Percentiles rank a stretch among this genome's conserved stretches.
Evolutionary conservation across 2,113 vertebrate genomes (phyloP).

Genomic region (Oxyruncus cristatus): DNA sequence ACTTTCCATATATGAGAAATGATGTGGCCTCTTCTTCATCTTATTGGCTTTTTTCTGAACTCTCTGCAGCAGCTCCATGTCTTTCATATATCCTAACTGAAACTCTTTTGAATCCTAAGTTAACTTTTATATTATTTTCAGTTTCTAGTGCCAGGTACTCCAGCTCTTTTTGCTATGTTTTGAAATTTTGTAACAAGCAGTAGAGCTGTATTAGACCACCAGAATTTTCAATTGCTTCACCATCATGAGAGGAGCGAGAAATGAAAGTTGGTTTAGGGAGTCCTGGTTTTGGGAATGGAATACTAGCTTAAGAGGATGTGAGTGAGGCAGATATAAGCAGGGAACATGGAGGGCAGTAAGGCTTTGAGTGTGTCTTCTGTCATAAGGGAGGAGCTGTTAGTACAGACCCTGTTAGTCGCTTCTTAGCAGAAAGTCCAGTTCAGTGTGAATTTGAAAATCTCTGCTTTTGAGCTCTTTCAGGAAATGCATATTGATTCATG

Average conservation of each 20-base stretch:
- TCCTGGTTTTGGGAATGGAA: neutral
- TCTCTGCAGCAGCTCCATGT: neutral
- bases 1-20: neutral
- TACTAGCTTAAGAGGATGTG: neutral
- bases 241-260: fast-evolving
- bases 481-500: neutral
- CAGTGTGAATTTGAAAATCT: neutral
- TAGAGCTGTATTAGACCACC: neutral
- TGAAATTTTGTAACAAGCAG: neutral
- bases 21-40: neutral
- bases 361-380: neutral
- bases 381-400: neutral
- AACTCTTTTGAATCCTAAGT: neutral
- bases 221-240: neutral
- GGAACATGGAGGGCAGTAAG: neutral
- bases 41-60: neutral
- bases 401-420: neutral
- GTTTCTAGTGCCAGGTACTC: neutral
- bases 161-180: neutral
- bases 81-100: neutral
- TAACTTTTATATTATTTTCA: neutral
- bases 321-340: neutral
- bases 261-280: neutral
- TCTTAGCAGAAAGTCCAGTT: neutral
- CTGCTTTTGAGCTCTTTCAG: neutral